Evolutionary conservation across 2,113 vertebrate genomes (phyloP).

Genomic region (Lophius piscatorius): DNA sequence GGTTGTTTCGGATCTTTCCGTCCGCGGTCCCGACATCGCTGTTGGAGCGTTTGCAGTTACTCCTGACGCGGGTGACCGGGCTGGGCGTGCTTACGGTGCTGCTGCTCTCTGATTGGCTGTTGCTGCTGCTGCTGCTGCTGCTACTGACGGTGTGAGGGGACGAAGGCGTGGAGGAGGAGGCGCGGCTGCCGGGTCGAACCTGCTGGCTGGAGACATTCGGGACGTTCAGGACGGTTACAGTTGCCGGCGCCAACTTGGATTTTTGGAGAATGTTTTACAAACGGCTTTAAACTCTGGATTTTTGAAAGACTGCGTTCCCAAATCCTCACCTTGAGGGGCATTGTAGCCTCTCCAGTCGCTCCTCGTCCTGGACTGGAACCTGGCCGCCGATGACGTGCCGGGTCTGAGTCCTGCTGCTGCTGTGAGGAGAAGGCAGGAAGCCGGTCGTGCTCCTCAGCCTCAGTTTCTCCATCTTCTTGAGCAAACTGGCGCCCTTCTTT

Average conservation of each 20-base stretch:
- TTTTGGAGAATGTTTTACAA: no score
- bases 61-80: slow-evolving; percentile 71
- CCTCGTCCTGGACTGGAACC: slow-evolving; percentile 78
- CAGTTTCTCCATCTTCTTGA: slow-evolving; percentile 89
- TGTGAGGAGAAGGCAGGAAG: slow-evolving; percentile 44
- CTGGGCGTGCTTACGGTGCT: slow-evolving; percentile 82
- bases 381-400: slow-evolving; percentile 73
- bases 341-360: slow-evolving; percentile 65
- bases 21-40: not conserved
- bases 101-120: slow-evolving; percentile 81
- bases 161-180: slow-evolving; percentile 69
- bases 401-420: slow-evolving; percentile 25
- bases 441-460: slow-evolving; percentile 71
- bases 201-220: slow-evolving; percentile 74
- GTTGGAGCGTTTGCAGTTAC: slow-evolving; percentile 69
- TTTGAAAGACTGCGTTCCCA: not conserved
- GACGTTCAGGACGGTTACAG: no score
- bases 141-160: slow-evolving; percentile 73
- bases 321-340: slow-evolving; percentile 41
- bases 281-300: no score
- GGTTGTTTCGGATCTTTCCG: slow-evolving; percentile 5
- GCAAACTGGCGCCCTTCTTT: slow-evolving; percentile 81
- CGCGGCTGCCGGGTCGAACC: slow-evolving; percentile 51
- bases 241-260: no score
- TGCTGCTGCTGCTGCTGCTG: slow-evolving; percentile 73